Evolutionary conservation across 2,888 invertebrate genomes (phyloP).

Genomic region (Sphaerophoria rueppellii): DNA sequence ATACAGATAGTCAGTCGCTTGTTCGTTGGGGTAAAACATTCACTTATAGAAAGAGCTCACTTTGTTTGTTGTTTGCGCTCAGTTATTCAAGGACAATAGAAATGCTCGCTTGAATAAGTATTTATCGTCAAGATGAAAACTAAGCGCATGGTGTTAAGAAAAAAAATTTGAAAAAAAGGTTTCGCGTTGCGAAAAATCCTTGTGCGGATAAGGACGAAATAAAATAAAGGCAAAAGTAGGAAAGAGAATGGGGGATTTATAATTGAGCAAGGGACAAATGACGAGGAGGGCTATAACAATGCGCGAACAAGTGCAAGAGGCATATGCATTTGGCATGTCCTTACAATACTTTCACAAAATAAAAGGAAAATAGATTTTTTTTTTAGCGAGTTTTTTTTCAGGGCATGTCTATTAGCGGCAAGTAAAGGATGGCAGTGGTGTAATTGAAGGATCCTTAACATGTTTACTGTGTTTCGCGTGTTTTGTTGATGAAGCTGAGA

Average conservation of each 20-base stretch:
- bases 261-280: conserved; percentile 60
- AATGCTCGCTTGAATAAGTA: conserved; percentile 67
- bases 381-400: conserved; percentile 26
- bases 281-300: conserved; percentile 30
- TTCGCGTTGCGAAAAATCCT: conserved; percentile 26
- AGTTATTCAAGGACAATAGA: conserved; percentile 71
- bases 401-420: conserved; percentile 49
- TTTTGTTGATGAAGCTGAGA: conserved; percentile 55
- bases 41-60: not conserved
- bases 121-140: conserved; percentile 65
- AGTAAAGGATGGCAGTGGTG: conserved; percentile 21
- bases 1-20: not conserved
- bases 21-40: conserved; percentile 1
- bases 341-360: not conserved
- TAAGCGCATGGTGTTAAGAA: conserved; percentile 23
- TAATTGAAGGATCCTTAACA: conserved; percentile 67
- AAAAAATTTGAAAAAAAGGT: conserved; percentile 19
- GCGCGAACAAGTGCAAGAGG: conserved; percentile 39
- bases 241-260: conserved; percentile 26
- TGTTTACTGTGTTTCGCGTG: conserved; percentile 40
- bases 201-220: conserved; percentile 14
- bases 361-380: conserved; percentile 24
- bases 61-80: conserved; percentile 61
- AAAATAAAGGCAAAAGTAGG: conserved; percentile 4
- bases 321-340: conserved; percentile 57